Percentiles rank a stretch among this genome's conserved stretches.
These are phyloP conservation scores for Shinisaurus crocodilurus DNA, from an alignment of 2,113 vertebrate genomes.

Conservation along the genomic window DNA sequence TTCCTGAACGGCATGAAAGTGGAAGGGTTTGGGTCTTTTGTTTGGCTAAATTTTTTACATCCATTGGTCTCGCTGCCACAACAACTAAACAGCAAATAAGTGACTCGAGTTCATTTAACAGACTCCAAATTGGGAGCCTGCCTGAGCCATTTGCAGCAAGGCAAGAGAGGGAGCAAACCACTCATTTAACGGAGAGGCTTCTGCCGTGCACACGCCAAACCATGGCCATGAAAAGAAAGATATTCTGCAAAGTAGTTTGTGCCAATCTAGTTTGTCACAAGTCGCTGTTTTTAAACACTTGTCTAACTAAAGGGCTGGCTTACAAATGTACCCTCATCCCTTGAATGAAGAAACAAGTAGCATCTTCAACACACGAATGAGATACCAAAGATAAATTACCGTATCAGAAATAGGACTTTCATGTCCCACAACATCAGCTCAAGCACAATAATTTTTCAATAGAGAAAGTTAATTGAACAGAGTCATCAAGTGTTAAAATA, in stretches of 20 bases:
- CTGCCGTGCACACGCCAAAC: constrained; percentile 58
- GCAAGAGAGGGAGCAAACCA: constrained; percentile 57
- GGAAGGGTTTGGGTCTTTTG: constrained; percentile 43
- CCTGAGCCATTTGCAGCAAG: constrained; percentile 70
- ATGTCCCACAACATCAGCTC: background rate
- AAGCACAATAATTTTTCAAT: background rate
- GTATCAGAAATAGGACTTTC: background rate
- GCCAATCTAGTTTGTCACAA: constrained; percentile 37
- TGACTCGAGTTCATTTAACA: constrained; percentile 50
- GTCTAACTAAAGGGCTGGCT: constrained; percentile 15
- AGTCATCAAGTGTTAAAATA: background rate
- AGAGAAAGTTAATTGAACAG: background rate
- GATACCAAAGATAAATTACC: background rate
- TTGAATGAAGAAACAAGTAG: background rate
- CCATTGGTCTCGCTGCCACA: constrained; percentile 68
- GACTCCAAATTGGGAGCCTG: constrained; percentile 68
- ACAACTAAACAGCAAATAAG: constrained; percentile 68
- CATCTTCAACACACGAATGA: background rate
- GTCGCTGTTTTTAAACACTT: constrained; percentile 13
- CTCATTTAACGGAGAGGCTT: constrained; percentile 59
- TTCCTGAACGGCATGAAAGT: constrained; percentile 27
- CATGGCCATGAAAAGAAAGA: constrained; percentile 67
- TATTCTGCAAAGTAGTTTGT: constrained; percentile 51
- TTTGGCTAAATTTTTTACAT: constrained; percentile 69
- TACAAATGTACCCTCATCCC: background rate